These are phyloP conservation scores for Calliphora vicina DNA, from an alignment of 1,140 invertebrate species.

Conservation along the genomic window DNA sequence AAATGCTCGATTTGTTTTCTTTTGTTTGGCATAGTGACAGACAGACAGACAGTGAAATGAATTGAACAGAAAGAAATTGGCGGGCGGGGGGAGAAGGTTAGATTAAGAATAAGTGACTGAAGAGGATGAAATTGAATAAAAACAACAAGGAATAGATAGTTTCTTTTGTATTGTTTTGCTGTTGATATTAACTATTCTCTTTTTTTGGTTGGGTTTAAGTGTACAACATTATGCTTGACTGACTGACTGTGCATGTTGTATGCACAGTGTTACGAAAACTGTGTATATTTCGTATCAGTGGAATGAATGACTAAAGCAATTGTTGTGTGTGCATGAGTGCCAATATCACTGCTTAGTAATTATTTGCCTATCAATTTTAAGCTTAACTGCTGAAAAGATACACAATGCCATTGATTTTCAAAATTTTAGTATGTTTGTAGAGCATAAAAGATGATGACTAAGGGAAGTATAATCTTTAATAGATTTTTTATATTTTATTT, in stretches of 20 bases:
- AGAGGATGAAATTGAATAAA: background rate
- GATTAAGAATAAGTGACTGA: conserved; percentile 13
- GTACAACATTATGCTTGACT: background rate
- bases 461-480: conserved; percentile 17
- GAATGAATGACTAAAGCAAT: background rate
- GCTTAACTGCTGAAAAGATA: conserved; percentile 5
- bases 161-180: background rate
- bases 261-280: no score
- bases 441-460: conserved; percentile 32
- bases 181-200: background rate
- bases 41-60: background rate
- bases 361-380: conserved; percentile 31
- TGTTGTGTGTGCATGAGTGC: background rate
- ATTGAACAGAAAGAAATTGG: background rate
- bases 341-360: conserved; percentile 17
- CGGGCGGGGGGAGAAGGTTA: background rate
- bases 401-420: background rate
- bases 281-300: background rate
- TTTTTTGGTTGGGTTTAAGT: background rate
- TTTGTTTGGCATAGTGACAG: conserved; percentile 2
- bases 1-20: conserved; percentile 23
- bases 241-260: background rate
- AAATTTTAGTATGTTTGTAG: conserved; percentile 16
- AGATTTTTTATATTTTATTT: conserved; percentile 33
- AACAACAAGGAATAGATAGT: background rate